Conservation (phyloP, 2,113 vertebrate genomes). For the Rhea pennata region DNA sequence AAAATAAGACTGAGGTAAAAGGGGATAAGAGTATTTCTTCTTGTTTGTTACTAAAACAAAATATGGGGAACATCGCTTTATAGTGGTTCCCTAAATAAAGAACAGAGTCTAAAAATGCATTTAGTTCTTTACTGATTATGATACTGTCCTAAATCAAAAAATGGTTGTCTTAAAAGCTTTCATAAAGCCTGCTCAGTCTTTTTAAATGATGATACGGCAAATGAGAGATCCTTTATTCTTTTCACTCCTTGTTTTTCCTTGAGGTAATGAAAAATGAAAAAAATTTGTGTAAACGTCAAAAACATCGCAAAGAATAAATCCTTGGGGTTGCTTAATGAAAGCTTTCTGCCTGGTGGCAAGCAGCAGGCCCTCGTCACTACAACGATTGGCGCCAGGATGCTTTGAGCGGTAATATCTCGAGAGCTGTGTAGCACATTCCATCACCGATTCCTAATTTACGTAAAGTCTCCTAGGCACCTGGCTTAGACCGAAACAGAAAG, state of each 20-base stretch:
- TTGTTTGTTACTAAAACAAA: neutral
- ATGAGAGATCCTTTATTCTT: constrained; percentile 54
- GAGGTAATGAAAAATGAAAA: constrained; percentile 74
- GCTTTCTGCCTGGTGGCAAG: constrained; percentile 67
- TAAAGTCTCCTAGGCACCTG: constrained; percentile 17
- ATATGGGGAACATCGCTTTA: neutral
- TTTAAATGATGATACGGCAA: constrained; percentile 29
- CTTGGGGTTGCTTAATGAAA: constrained; percentile 76
- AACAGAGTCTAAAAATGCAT: neutral
- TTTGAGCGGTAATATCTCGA: constrained; percentile 68
- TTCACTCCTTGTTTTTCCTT: constrained; percentile 41
- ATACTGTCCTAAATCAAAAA: constrained; percentile 58
- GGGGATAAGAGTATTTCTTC: neutral
- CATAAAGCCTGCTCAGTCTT: constrained; percentile 41
- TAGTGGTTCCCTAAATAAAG: neutral
- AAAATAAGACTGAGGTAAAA: neutral
- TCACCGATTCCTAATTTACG: constrained; percentile 35
- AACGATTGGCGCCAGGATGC: constrained; percentile 38
- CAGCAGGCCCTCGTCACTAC: constrained; percentile 5
- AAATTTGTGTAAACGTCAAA: constrained; percentile 73
- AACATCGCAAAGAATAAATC: constrained; percentile 71
- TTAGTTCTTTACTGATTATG: constrained; percentile 23
- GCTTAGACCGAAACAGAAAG: neutral
- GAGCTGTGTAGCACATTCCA: constrained; percentile 34
- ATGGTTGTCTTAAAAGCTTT: constrained; percentile 24